phyloP scores from a whole-genome alignment of 2,888 invertebrate species.

The Ochlodes sylvanus region DNA sequence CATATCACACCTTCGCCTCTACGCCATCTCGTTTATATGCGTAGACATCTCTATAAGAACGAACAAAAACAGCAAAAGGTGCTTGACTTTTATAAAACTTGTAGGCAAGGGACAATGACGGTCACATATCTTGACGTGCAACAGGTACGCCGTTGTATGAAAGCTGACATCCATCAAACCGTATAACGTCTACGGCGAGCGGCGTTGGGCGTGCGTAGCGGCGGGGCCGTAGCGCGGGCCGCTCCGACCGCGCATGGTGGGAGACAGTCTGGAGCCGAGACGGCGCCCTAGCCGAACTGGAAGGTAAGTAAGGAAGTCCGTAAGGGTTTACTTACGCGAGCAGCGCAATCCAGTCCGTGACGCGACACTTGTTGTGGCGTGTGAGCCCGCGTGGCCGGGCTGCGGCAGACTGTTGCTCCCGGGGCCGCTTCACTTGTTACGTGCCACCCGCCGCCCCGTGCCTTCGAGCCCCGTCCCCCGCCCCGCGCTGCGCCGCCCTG shows the following conservation, averaged over 20 bases:
- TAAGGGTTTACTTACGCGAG: slow-evolving; percentile 74
- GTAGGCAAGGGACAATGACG: slow-evolving; percentile 39
- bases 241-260: slow-evolving; percentile 36
- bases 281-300: slow-evolving; percentile 49
- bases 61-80: slow-evolving; percentile 16
- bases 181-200: slow-evolving; percentile 46
- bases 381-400: slow-evolving; percentile 82
- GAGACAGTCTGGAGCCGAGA: slow-evolving; percentile 40
- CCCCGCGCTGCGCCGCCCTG: slow-evolving; percentile 54
- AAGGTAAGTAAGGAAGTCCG: slow-evolving; percentile 60
- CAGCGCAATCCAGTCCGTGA: slow-evolving; percentile 45
- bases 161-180: slow-evolving; percentile 58
- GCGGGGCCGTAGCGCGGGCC: slow-evolving; percentile 42
- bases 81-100: slow-evolving; percentile 22
- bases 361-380: slow-evolving; percentile 65
- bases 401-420: slow-evolving; percentile 85
- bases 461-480: slow-evolving; percentile 51
- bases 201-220: slow-evolving; percentile 35
- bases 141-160: slow-evolving; percentile 66
- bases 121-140: slow-evolving; percentile 61
- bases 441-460: slow-evolving; percentile 71
- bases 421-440: slow-evolving; percentile 84
- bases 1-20: background rate
- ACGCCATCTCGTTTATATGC: slow-evolving; percentile 26
- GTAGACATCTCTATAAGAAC: slow-evolving; percentile 2